A percentile compares a stretch with the other conserved stretches of the same genome.
Evolutionary conservation across 1,140 invertebrate genomes (phyloP).

Genomic region (Parapsyche elsis): DNA sequence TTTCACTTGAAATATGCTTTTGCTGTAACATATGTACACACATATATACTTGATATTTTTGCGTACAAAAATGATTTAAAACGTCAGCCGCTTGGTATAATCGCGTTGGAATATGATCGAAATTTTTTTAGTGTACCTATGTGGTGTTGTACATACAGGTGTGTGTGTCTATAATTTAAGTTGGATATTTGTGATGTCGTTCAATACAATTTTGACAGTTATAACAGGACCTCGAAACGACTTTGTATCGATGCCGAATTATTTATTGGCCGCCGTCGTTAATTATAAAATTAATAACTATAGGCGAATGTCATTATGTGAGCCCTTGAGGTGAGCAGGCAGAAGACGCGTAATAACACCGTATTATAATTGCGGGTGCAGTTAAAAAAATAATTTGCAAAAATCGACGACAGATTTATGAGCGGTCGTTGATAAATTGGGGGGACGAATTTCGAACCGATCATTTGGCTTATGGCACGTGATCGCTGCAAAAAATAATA

Average conservation of each 20-base stretch:
- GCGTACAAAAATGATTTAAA: too few relatives aligned
- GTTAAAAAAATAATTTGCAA: slow-evolving; percentile 4
- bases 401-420: slow-evolving; percentile 33
- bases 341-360: slow-evolving; percentile 30
- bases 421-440: slow-evolving; percentile 22
- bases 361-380: slow-evolving; percentile 1
- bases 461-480: background rate
- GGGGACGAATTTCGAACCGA: too few relatives aligned
- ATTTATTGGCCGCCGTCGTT: slow-evolving; percentile 46
- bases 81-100: too few relatives aligned
- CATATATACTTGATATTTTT: too few relatives aligned
- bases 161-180: too few relatives aligned
- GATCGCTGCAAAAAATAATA: background rate
- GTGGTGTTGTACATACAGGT: too few relatives aligned
- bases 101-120: too few relatives aligned
- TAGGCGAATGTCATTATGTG: slow-evolving; percentile 31
- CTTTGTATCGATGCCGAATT: slow-evolving; percentile 13
- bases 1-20: too few relatives aligned
- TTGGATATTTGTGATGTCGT: too few relatives aligned
- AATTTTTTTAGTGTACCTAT: too few relatives aligned
- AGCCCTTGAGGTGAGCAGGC: background rate
- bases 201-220: too few relatives aligned
- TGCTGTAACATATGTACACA: too few relatives aligned
- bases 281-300: slow-evolving; percentile 50
- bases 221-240: slow-evolving; percentile 7